Conservation (phyloP, 2,113 vertebrate genomes). For the Lasiurus borealis region DNA sequence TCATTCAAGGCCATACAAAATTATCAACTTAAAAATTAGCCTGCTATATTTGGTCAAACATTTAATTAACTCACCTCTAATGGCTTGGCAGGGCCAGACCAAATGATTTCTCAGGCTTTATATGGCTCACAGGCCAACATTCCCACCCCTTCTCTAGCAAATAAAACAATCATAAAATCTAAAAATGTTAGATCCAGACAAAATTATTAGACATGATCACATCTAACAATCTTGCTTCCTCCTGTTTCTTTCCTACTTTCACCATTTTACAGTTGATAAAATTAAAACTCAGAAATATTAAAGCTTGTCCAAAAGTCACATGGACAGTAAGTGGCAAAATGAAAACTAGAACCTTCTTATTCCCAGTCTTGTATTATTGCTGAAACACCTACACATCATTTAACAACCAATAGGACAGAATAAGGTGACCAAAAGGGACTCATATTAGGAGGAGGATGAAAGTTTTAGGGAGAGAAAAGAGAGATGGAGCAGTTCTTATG, state of each 20-base stretch:
- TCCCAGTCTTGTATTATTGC: conserved; percentile 8
- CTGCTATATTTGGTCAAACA: too few species aligned
- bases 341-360: conserved; percentile 43
- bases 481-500: background rate
- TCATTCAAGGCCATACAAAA: too few species aligned
- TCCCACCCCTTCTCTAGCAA: too few species aligned
- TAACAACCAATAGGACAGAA: background rate
- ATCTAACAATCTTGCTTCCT: background rate
- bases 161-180: background rate
- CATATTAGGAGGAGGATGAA: background rate
- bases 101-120: too few species aligned
- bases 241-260: background rate
- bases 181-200: background rate
- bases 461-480: background rate
- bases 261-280: conserved; percentile 25
- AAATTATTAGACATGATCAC: background rate
- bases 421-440: background rate
- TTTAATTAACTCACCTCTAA: too few species aligned
- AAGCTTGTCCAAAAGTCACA: background rate
- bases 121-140: too few species aligned
- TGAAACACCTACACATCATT: background rate
- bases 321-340: conserved; percentile 19
- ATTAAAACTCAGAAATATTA: conserved; percentile 56
- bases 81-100: too few species aligned
- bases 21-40: too few species aligned